phyloP scores from a whole-genome alignment of 2,888 invertebrate genomes.

The Cheilosia vulpina region DNA sequence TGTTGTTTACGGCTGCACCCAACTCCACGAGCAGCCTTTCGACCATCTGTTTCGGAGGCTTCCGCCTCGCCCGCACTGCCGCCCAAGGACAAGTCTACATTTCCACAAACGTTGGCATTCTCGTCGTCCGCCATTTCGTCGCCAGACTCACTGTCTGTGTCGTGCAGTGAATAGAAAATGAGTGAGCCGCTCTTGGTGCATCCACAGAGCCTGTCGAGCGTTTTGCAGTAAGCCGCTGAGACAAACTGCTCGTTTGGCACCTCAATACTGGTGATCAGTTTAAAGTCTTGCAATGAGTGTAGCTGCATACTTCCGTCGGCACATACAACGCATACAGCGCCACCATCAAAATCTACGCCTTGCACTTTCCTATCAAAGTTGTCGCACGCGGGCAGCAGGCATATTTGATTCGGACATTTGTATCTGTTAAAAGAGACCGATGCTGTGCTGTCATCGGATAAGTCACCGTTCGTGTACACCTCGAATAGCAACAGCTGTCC shows the following conservation, averaged over 20 bases:
- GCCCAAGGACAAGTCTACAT: conserved; percentile 56
- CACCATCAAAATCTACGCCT: conserved; percentile 82
- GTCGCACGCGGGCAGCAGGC: conserved; percentile 86
- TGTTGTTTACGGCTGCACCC: conserved; percentile 48
- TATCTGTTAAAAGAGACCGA: conserved; percentile 85
- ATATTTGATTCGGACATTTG: conserved; percentile 89
- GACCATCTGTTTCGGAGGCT: conserved; percentile 79
- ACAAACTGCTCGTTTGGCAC: conserved; percentile 90
- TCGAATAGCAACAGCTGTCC: conserved; percentile 81
- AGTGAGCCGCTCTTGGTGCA: conserved; percentile 92
- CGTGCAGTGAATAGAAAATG: conserved; percentile 91
- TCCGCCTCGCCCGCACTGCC: conserved; percentile 73
- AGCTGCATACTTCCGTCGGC: conserved; percentile 90
- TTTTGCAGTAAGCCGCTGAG: conserved; percentile 93
- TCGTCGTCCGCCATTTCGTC: conserved; percentile 89
- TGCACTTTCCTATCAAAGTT: conserved; percentile 80
- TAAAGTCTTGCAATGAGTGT: conserved; percentile 89
- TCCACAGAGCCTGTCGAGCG: conserved; percentile 93
- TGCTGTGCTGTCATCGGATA: conserved; percentile 82
- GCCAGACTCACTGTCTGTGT: conserved; percentile 88
- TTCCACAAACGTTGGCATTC: conserved; percentile 77
- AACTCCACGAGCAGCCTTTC: conserved; percentile 35
- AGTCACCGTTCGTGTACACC: conserved; percentile 77
- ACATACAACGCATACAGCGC: conserved; percentile 90
- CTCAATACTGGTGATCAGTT: conserved; percentile 87